A percentile compares a stretch with the other conserved stretches of the same genome.
Conservation (phyloP, 2,113 vertebrate species). For the Bagarius yarrelli region DNA sequence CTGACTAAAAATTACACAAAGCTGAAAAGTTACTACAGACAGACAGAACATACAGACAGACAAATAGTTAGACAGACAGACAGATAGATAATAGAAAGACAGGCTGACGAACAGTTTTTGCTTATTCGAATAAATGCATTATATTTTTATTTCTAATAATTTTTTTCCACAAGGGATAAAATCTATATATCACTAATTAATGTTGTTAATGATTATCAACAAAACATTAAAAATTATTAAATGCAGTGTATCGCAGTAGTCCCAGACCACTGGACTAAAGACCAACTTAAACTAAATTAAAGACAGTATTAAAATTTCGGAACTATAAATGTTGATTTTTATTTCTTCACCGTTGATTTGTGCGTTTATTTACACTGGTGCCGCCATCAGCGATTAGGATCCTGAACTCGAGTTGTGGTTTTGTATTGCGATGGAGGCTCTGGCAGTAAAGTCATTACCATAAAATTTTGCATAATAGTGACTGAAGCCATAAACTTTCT, state of each 20-base stretch:
- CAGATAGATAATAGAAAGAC: too few relatives aligned
- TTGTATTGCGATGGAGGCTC: conserved; percentile 1
- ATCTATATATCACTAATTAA: neutral
- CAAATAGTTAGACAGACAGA: too few relatives aligned
- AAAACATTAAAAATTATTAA: neutral
- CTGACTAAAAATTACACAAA: too few relatives aligned
- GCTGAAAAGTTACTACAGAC: too few relatives aligned
- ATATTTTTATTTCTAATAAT: too few relatives aligned
- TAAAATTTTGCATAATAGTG: conserved; percentile 32
- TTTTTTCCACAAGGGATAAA: too few relatives aligned
- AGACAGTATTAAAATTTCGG: neutral
- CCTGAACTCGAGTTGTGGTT: neutral
- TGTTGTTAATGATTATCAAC: neutral
- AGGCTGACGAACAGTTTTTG: too few relatives aligned
- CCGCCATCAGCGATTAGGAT: neutral
- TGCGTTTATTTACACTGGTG: conserved; percentile 9
- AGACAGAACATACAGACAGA: too few relatives aligned
- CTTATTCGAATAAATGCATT: too few relatives aligned
- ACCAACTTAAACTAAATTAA: neutral
- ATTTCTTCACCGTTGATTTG: neutral
- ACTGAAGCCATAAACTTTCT: conserved; percentile 28
- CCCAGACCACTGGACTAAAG: neutral
- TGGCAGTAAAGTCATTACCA: conserved; percentile 26
- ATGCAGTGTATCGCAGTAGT: too few relatives aligned
- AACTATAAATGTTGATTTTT: neutral